Evolutionary conservation across 2,888 invertebrate genomes (phyloP).

Genomic region (Noctuana brunneofusca): DNA sequence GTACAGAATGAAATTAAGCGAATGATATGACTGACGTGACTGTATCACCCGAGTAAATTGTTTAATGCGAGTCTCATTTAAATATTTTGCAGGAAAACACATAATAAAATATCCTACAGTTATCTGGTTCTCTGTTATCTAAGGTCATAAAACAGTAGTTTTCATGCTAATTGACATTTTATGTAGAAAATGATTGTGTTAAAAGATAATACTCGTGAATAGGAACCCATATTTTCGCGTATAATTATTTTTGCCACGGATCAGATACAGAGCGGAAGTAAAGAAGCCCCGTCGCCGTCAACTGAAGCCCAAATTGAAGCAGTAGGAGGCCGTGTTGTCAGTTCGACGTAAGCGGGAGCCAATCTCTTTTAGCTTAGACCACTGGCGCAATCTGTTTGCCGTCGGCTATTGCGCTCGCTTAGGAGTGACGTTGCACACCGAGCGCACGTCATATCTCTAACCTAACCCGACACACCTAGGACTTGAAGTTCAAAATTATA

Average conservation of each 20-base stretch:
- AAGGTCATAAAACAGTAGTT: not conserved
- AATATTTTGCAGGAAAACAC: too few relatives aligned
- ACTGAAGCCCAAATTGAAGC: too few relatives aligned
- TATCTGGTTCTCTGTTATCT: conserved; percentile 8
- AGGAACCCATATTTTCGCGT: too few relatives aligned
- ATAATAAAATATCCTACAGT: too few relatives aligned
- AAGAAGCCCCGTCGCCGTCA: too few relatives aligned
- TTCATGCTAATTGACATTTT: not conserved
- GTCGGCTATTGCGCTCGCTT: conserved; percentile 59
- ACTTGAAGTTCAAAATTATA: conserved; percentile 41
- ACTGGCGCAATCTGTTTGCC: conserved; percentile 48
- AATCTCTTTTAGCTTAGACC: conserved; percentile 47
- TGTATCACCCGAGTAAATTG: too few relatives aligned
- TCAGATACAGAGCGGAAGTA: not conserved
- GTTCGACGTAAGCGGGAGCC: too few relatives aligned
- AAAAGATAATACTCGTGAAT: too few relatives aligned
- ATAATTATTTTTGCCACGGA: not conserved
- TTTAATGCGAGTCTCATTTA: too few relatives aligned
- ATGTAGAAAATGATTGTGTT: not conserved
- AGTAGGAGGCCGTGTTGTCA: too few relatives aligned
- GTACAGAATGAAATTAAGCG: too few relatives aligned
- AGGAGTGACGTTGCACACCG: conserved; percentile 63
- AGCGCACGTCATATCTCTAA: conserved; percentile 45
- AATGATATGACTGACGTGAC: too few relatives aligned
- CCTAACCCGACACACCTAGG: conserved; percentile 44